Evolutionary conservation across 2,888 invertebrate genomes (phyloP), one percentile per base, ranked within the genome.

Genomic region (Drosophila acutilabella): DNA sequence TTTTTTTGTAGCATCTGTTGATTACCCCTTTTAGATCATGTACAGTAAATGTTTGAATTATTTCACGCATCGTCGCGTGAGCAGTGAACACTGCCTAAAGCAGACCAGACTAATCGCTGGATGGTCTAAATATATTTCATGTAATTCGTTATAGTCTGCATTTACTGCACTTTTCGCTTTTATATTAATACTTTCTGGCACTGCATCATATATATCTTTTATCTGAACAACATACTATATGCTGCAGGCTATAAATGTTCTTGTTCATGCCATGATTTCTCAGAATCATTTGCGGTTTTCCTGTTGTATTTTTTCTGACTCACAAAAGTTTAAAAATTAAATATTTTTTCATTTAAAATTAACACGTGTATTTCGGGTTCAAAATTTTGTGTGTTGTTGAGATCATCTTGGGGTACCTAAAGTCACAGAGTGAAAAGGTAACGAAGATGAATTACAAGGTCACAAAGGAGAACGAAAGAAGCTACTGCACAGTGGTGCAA

Each of bases 21-120:
- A 50, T 30, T 30, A 30, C 30, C 30, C 30, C 16, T 2, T 16
- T 30, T 16, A 3, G 13, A 14, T 33, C 18, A 20, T 45, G 23
- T 41, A 67, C 52, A 65, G 40, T 45, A 68, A 57, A 60, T 52
- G 51, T 53, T 53, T 50, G 48, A 62, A 70, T 71, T 48, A 64
- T 79, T 81, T 79, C 56, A 81, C 53, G 84, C 81, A 59, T 73
- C 65, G 64, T 11, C 71, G 84, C 62, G 7, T 60, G 45, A 8
- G 42, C 51, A 47, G 45, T 23, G 16, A 45, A 45, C 13, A 1
- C 45, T 23, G 45, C 14, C 56, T 45, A 47, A 33, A 5, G 20
- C 4, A 8, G 11, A 26, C 14, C 2, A 16, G 4, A 5, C 26
- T 6, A 30, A 30, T 30, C 8, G 30, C 30, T 30, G 30, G 30